Conservation (phyloP, 2,113 vertebrate genomes). For the Cephalopholis sonnerati region DNA sequence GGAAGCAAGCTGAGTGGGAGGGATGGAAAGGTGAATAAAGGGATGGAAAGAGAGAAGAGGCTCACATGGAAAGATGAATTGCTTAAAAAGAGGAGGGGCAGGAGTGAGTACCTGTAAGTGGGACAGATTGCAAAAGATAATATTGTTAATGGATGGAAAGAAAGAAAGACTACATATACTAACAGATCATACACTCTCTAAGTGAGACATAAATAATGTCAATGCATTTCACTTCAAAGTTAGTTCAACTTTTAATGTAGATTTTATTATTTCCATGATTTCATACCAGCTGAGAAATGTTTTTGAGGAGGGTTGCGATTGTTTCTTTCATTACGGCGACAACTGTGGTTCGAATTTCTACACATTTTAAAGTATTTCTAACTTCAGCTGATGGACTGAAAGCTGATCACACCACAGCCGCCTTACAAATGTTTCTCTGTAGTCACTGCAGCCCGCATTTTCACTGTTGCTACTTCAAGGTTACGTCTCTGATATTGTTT, state of each 20-base stretch:
- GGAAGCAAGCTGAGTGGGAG: conserved; percentile 43
- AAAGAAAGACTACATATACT: conserved; percentile 12
- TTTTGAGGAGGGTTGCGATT: background rate
- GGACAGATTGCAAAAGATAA: conserved; percentile 28
- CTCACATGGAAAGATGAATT: conserved; percentile 4
- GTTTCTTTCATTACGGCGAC: background rate
- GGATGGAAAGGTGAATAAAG: conserved; percentile 34
- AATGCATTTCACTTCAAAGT: conserved; percentile 9
- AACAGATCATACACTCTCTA: background rate
- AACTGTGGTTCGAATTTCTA: background rate
- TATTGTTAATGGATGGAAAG: conserved; percentile 40
- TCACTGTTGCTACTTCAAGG: conserved; percentile 62
- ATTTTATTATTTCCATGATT: conserved; percentile 14
- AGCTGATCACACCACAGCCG: background rate
- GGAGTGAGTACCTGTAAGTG: conserved; percentile 22
- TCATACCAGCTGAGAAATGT: background rate
- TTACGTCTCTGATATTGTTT: conserved; percentile 72
- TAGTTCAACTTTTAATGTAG: conserved; percentile 18
- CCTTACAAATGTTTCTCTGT: conserved; percentile 31
- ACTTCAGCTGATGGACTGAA: background rate
- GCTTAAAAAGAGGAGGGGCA: conserved; percentile 3
- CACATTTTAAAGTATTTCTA: background rate
- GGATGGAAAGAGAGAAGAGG: conserved; percentile 29
- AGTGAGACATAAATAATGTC: conserved; percentile 18
- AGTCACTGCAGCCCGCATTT: conserved; percentile 37